These are phyloP conservation scores for Campoplex nolae DNA, from an alignment of 2,888 invertebrate species.

Conservation along the genomic window DNA sequence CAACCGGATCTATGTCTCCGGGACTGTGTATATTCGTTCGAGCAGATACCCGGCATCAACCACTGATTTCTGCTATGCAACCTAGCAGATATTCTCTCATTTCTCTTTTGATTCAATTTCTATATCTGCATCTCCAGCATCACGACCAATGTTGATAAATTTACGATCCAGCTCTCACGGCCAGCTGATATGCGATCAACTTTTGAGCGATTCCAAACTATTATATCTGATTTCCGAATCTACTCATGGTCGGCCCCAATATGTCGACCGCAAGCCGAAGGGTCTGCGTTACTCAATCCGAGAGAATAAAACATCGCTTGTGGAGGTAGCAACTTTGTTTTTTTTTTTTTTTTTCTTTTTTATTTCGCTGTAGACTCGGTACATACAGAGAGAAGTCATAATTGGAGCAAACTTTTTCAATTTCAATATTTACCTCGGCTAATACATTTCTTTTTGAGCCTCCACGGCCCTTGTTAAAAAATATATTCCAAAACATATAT, in stretches of 20 bases:
- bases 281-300: background rate
- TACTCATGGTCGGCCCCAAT: background rate
- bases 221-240: background rate
- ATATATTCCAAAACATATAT: background rate
- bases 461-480: background rate
- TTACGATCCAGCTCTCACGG: conserved; percentile 22
- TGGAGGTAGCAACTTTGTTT: background rate
- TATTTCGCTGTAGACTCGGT: background rate
- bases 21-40: conserved; percentile 6
- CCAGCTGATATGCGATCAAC: conserved; percentile 35
- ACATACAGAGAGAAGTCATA: background rate
- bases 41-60: conserved; percentile 27
- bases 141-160: conserved; percentile 16
- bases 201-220: conserved; percentile 30
- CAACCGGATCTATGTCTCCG: conserved; percentile 13
- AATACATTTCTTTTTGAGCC: background rate
- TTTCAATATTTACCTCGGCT: background rate
- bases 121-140: conserved; percentile 5
- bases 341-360: background rate
- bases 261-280: background rate
- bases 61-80: conserved; percentile 47
- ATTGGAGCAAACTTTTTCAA: conserved; percentile 4
- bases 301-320: background rate
- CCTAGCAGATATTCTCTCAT: conserved; percentile 40
- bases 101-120: conserved; percentile 52